These are phyloP conservation scores for Macrobrachium rosenbergii DNA, from an alignment of 1,140 invertebrate genomes.

Conservation along the genomic window DNA sequence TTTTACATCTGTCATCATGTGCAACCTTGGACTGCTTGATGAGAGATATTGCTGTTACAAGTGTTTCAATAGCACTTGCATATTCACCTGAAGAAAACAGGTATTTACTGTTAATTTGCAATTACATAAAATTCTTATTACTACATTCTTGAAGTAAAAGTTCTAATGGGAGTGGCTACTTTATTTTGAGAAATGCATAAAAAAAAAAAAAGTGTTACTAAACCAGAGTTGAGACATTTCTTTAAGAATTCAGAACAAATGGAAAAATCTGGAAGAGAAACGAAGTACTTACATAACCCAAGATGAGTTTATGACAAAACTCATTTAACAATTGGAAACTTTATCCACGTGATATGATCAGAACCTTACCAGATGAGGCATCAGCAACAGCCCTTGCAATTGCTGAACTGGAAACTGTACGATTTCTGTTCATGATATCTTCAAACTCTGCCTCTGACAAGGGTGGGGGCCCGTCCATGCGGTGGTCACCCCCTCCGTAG, in stretches of 20 bases:
- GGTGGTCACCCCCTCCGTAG: conserved; percentile 41
- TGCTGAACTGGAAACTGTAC: conserved; percentile 96
- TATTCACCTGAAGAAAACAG: conserved; percentile 82
- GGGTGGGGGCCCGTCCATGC: conserved; percentile 75
- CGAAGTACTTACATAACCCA: too few species aligned
- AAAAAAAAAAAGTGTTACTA: too few species aligned
- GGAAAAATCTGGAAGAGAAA: too few species aligned
- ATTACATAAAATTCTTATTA: too few species aligned
- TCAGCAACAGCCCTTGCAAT: conserved; percentile 97
- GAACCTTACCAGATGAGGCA: conserved; percentile 82
- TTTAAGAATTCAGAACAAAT: too few species aligned
- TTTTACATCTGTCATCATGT: conserved; percentile 97
- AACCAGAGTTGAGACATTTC: too few species aligned
- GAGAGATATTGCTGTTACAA: conserved; percentile 97
- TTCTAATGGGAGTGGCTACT: too few species aligned
- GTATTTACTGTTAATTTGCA: background rate
- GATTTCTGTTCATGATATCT: conserved; percentile 97
- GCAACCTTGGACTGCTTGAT: conserved; percentile 99
- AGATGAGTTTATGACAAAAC: too few species aligned
- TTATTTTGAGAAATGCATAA: too few species aligned
- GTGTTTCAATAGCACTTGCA: conserved; percentile 96
- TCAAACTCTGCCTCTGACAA: conserved; percentile 96
- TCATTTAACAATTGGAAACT: background rate
- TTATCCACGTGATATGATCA: background rate
- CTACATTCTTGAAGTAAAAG: too few species aligned